Evolutionary conservation across 2,797 vertebrate species (phyloP), one percentile per base, ranked within the genome.

Genomic region (Aphelocoma californica): DNA sequence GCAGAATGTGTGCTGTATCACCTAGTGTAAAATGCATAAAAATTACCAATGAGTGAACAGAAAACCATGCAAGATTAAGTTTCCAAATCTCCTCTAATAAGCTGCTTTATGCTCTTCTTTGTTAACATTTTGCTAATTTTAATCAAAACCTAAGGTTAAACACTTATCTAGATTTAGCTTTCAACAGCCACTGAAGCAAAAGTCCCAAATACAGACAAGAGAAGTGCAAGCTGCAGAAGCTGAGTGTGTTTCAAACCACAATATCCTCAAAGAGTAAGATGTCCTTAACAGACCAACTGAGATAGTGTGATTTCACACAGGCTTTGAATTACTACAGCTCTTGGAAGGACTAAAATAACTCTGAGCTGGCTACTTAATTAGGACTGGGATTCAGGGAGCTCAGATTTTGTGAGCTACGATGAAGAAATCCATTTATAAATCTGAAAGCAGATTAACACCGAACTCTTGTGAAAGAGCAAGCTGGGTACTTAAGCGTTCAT

Each of bases 301-400:
- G 31, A 54, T 34, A 69, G 18, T 3, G 0, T 56, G 40, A 75
- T 62, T 80, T 77, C 75, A 72, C 40, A 14, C 2, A 48, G 42
- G 21, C 32, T 90, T 61, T 72, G 47, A 36, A 86, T 81, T 84
- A 84, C 47, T 31, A 16, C 4, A 75, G 56, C 31, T 90, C 50
- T 56, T 38, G 31, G 48, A 67, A 88, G 58, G 38, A 36, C 73
- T 28, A 72, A 91, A 92, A 94, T 92, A 92, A 45, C 72, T 72
- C 50, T 23, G 69, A 80, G 72, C 25, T 83, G 32, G 29, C 50
- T 65, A 67, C 5, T 4, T 38, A 69, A 84, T 36, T 64, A 72
- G 61, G 34, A 42, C 26, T 25, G 7, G 21, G 62, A 92, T 5
- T 9, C 53, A 71, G n/a, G 31, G 25, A 54, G 23, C 4, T 7